Evolutionary conservation across 2,113 vertebrate species (phyloP).

Genomic region (Neotragus moschatus): DNA sequence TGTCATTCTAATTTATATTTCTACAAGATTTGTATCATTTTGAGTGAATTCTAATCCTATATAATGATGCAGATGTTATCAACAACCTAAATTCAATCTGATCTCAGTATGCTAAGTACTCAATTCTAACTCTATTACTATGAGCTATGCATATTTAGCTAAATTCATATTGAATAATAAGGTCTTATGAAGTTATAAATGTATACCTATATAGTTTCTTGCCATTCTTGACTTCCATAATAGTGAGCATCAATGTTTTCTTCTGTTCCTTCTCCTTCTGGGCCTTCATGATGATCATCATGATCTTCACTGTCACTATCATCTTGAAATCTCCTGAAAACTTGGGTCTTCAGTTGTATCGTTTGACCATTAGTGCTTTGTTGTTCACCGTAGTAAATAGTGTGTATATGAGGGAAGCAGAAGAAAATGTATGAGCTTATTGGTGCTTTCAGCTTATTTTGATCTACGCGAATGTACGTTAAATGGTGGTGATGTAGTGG

Average conservation of each 20-base stretch:
- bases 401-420: constrained; percentile 85
- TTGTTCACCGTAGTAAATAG: constrained; percentile 87
- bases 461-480: constrained; percentile 85
- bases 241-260: constrained; percentile 74
- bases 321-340: constrained; percentile 75
- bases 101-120: not conserved
- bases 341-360: constrained; percentile 70
- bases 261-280: constrained; percentile 70
- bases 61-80: not conserved
- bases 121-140: constrained; percentile 8
- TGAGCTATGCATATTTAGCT: not conserved
- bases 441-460: constrained; percentile 84
- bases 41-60: not conserved
- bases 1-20: constrained; percentile 23
- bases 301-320: constrained; percentile 75
- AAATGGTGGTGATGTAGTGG: constrained; percentile 77
- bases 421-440: constrained; percentile 80
- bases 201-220: constrained; percentile 12
- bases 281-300: constrained; percentile 55
- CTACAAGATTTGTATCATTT: constrained; percentile 22
- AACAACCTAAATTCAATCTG: constrained; percentile 10
- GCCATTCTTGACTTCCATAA: constrained; percentile 58
- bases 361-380: constrained; percentile 63
- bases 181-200: not conserved
- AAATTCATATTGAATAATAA: not conserved